Evolutionary conservation across 2,113 vertebrate species (phyloP).

Genomic region (Psophia crepitans): DNA sequence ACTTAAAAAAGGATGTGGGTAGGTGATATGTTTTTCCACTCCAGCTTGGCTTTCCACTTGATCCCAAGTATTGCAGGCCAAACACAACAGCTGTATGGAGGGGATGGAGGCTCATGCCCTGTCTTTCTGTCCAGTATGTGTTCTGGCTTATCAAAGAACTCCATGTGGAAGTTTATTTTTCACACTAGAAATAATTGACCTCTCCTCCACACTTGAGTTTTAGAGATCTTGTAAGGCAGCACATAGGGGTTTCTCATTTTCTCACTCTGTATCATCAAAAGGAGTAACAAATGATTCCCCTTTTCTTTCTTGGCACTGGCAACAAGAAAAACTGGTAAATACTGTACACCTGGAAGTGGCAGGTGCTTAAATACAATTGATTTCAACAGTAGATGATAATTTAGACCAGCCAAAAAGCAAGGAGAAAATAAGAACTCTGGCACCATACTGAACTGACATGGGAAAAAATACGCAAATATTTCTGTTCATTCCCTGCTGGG

Average conservation of each 20-base stretch:
- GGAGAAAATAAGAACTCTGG: not conserved
- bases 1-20: not conserved
- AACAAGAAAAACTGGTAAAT: not conserved
- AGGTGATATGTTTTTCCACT: not conserved
- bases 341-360: not conserved
- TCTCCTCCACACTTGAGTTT: not conserved
- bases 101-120: not conserved
- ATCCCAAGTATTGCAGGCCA: not conserved
- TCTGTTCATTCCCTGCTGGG: not conserved
- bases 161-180: not conserved
- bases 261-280: not conserved
- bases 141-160: not conserved
- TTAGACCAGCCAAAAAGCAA: not conserved
- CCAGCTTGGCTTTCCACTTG: not conserved
- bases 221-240: not conserved
- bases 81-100: not conserved
- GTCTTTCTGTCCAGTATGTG: not conserved
- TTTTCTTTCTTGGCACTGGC: not conserved
- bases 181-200: not conserved
- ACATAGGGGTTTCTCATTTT: not conserved
- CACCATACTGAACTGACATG: not conserved
- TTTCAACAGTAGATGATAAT: not conserved
- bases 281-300: not conserved
- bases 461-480: not conserved
- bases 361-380: not conserved